These are phyloP conservation scores for Plutomurus gul DNA, from an alignment of 1,140 invertebrate species.

Conservation along the genomic window DNA sequence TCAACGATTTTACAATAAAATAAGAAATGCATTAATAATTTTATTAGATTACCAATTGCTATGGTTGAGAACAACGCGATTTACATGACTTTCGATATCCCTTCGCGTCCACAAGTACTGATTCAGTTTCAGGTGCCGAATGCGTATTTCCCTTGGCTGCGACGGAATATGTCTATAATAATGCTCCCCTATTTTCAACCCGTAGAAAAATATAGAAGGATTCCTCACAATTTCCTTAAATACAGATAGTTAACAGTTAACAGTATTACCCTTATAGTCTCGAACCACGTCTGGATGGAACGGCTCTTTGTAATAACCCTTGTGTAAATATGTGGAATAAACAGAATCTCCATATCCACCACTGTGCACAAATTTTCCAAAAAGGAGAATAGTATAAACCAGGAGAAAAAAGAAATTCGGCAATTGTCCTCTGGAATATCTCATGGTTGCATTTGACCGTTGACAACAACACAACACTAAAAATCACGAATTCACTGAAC, in stretches of 20 bases:
- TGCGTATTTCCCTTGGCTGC: neutral
- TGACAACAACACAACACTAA: too few relatives aligned
- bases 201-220: neutral
- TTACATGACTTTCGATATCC: neutral
- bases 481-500: too few relatives aligned
- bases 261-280: neutral
- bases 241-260: neutral
- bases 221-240: too few relatives aligned
- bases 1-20: too few relatives aligned
- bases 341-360: neutral
- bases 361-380: too few relatives aligned
- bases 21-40: too few relatives aligned
- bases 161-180: neutral
- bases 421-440: too few relatives aligned
- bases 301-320: neutral
- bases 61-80: neutral
- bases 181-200: neutral
- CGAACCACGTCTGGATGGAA: neutral
- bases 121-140: constrained; percentile 3
- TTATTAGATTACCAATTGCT: constrained; percentile 7
- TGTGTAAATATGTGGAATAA: neutral
- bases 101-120: neutral
- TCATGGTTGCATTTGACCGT: too few relatives aligned
- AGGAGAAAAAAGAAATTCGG: too few relatives aligned
- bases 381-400: too few relatives aligned